Conservation (phyloP, 2,113 vertebrate genomes). For the Sturnus vulgaris region DNA sequence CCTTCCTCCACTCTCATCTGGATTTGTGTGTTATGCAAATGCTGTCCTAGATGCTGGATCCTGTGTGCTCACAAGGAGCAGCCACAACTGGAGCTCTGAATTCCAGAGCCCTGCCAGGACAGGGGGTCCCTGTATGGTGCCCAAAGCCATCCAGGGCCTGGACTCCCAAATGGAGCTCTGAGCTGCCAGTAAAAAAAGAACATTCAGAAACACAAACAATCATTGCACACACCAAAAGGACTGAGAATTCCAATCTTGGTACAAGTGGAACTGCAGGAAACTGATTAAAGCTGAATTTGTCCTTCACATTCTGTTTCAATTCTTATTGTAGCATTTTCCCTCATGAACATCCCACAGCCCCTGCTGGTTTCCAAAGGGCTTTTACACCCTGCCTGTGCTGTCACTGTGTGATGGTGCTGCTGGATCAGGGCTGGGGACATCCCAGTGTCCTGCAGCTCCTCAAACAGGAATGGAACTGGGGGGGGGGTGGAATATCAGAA, state of each 20-base stretch:
- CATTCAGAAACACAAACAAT: neutral
- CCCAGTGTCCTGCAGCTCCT: accelerated
- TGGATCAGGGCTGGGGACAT: accelerated
- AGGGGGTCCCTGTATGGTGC: neutral
- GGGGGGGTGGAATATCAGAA: neutral
- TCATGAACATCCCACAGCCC: neutral
- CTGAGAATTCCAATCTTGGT: neutral
- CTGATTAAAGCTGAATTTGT: neutral
- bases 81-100: neutral
- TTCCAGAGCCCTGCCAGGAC: neutral
- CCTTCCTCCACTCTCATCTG: neutral
- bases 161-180: neutral
- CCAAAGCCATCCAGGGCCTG: neutral
- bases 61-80: neutral
- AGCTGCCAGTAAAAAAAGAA: neutral
- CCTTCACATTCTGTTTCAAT: neutral
- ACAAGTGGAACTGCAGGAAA: neutral
- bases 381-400: neutral
- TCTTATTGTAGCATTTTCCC: neutral
- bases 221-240: neutral
- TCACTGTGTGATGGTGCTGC: neutral
- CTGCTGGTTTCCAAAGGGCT: neutral
- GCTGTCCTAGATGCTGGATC: neutral
- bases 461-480: accelerated
- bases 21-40: neutral